A percentile compares a stretch with the other conserved stretches of the same genome.
phyloP scores from a whole-genome alignment of 2,113 vertebrate genomes.

The Cyprichromis sp. region DNA sequence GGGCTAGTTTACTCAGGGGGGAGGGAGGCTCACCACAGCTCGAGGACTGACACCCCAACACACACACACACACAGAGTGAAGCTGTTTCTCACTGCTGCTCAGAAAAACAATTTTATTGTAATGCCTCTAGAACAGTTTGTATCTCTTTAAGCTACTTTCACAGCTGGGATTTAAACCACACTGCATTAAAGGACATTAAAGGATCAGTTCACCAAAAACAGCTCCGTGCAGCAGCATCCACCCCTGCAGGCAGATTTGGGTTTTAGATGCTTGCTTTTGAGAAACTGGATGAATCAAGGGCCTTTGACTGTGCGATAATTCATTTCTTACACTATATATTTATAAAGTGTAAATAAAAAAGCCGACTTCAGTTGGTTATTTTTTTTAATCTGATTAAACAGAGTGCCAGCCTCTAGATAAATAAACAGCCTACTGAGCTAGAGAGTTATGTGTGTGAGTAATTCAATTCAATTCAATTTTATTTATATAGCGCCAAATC shows the following conservation, averaged over 20 bases:
- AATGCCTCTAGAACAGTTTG: slow-evolving; percentile 27
- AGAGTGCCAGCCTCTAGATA: not conserved
- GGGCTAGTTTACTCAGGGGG: slow-evolving; percentile 63
- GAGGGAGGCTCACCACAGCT: slow-evolving; percentile 47
- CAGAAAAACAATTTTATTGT: slow-evolving; percentile 42
- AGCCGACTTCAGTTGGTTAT: not conserved
- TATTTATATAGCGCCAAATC: too few relatives aligned
- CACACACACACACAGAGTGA: not conserved
- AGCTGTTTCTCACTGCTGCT: slow-evolving; percentile 28
- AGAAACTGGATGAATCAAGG: not conserved
- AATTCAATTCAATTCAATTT: too few relatives aligned
- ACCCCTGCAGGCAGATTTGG: not conserved
- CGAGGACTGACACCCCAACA: slow-evolving; percentile 18
- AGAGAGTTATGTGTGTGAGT: not conserved
- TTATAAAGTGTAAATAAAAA: not conserved
- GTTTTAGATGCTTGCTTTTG: not conserved
- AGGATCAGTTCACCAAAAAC: not conserved
- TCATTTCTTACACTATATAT: not conserved
- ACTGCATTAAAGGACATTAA: not conserved
- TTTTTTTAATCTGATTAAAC: not conserved
- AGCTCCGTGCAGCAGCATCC: not conserved
- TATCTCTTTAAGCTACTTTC: slow-evolving; percentile 46
- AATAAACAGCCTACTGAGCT: not conserved
- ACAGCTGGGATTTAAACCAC: not conserved
- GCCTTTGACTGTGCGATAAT: not conserved